Evolutionary conservation across 2,797 vertebrate species (phyloP).

Genomic region (Diplodus puntazzo): DNA sequence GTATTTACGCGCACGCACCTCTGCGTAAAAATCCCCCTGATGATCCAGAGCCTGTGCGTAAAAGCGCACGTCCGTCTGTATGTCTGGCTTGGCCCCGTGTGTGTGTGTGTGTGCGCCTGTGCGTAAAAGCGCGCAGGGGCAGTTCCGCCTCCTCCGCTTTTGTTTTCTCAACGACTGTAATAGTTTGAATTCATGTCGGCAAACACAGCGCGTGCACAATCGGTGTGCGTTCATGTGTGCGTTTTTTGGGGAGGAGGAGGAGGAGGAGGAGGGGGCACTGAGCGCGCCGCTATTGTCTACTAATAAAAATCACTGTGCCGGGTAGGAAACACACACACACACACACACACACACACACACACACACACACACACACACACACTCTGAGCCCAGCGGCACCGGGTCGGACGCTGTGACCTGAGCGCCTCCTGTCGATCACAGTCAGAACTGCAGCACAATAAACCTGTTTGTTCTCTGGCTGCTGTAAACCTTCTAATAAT

Average conservation of each 20-base stretch:
- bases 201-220: constrained; percentile 69
- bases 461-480: background rate
- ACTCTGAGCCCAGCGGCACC: background rate
- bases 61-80: constrained; percentile 18
- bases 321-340: constrained; percentile 23
- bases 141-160: constrained; percentile 42
- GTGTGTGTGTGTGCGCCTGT: constrained; percentile 17
- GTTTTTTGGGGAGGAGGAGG: background rate
- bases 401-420: constrained; percentile 45
- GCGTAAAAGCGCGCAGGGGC: constrained; percentile 40
- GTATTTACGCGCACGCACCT: constrained; percentile 50
- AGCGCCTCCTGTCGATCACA: constrained; percentile 57
- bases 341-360: constrained; percentile 19
- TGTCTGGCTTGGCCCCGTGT: background rate
- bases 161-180: constrained; percentile 72
- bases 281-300: constrained; percentile 48
- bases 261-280: background rate
- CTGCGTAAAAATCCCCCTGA: constrained; percentile 38
- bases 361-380: constrained; percentile 10
- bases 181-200: constrained; percentile 67
- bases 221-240: constrained; percentile 28
- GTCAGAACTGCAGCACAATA: constrained; percentile 15
- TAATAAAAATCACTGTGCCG: constrained; percentile 50
- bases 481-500: background rate
- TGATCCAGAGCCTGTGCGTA: constrained; percentile 42